Percentiles rank a stretch among this genome's conserved stretches.
Evolutionary conservation across 2,113 vertebrate species (phyloP).

Genomic region (Sebastes schlegelii): DNA sequence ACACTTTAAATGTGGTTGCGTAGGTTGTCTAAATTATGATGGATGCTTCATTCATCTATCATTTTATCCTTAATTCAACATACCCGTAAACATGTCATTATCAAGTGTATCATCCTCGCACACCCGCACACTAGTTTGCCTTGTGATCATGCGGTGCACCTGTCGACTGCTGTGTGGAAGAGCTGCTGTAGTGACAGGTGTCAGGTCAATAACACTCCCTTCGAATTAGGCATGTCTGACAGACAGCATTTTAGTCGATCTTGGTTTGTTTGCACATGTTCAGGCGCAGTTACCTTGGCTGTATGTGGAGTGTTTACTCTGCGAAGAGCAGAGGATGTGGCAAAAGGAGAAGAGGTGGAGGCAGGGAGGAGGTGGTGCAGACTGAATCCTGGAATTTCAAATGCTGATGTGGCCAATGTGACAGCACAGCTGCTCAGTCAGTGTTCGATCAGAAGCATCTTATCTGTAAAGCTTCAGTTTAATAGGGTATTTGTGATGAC

Average conservation of each 20-base stretch:
- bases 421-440: too few relatives aligned
- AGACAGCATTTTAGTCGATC: conserved; percentile 24
- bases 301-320: conserved; percentile 59
- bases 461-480: not conserved
- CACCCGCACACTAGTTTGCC: not conserved
- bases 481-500: not conserved
- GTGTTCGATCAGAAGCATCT: not conserved
- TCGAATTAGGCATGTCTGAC: conserved; percentile 49
- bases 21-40: not conserved
- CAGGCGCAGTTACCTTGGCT: conserved; percentile 39
- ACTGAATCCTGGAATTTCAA: conserved; percentile 15
- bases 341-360: conserved; percentile 1
- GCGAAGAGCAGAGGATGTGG: conserved; percentile 9
- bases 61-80: not conserved
- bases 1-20: not conserved
- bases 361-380: not conserved
- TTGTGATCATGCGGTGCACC: not conserved
- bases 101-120: not conserved
- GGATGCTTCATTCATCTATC: not conserved
- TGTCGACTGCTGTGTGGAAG: not conserved
- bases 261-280: conserved; percentile 51
- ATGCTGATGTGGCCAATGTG: conserved; percentile 18
- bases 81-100: not conserved
- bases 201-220: conserved; percentile 7
- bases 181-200: conserved; percentile 40